Conservation (phyloP, 2,113 vertebrate species). For the Hirundichthys speculiger region DNA sequence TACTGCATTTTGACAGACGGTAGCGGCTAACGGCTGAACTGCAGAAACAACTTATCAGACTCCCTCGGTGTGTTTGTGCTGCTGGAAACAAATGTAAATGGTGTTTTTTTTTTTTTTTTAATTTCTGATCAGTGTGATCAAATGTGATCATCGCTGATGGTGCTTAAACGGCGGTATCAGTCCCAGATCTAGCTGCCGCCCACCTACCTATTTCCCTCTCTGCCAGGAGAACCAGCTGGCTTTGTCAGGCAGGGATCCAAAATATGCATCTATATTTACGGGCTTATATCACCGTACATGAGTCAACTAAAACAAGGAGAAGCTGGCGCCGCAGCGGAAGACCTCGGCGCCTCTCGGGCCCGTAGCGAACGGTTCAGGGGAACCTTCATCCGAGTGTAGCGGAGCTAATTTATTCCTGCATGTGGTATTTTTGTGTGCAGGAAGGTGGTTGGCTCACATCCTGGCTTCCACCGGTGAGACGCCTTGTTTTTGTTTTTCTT, state of each 20-base stretch:
- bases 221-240: slow-evolving; percentile 67
- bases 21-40: slow-evolving; percentile 35
- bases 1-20: slow-evolving; percentile 45
- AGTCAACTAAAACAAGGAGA: slow-evolving; percentile 55
- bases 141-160: slow-evolving; percentile 42
- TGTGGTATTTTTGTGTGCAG: not conserved
- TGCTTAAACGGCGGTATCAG: slow-evolving; percentile 45
- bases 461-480: not conserved
- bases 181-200: slow-evolving; percentile 51
- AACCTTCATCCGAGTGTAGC: not conserved
- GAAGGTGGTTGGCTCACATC: slow-evolving; percentile 7
- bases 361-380: not conserved
- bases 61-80: slow-evolving; percentile 6
- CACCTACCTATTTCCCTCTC: slow-evolving; percentile 55
- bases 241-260: slow-evolving; percentile 64
- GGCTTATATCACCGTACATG: slow-evolving; percentile 58
- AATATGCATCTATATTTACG: slow-evolving; percentile 65
- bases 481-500: slow-evolving; percentile 4
- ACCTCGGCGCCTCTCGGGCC: slow-evolving; percentile 17
- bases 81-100: slow-evolving; percentile 28
- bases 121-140: slow-evolving; percentile 34
- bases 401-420: slow-evolving; percentile 3
- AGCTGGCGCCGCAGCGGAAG: slow-evolving; percentile 20
- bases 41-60: slow-evolving; percentile 23
- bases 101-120: slow-evolving; percentile 6